Base-by-base conservation (phyloP, 2,113 vertebrate species). In the Anarhynchus alexandrinus region DNA sequence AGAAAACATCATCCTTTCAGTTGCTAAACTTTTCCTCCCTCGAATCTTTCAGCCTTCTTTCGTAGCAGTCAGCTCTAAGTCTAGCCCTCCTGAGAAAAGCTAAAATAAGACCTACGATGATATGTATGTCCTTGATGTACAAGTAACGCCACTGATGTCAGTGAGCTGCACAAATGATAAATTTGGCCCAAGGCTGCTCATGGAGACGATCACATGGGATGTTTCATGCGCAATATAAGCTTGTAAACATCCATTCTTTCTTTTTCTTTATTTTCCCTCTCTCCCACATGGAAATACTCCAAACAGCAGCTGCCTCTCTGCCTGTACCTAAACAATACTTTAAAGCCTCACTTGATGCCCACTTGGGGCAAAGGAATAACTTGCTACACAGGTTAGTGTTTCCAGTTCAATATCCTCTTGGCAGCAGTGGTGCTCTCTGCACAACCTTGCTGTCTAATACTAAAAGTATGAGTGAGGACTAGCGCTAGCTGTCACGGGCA, bases 231-330 rank as follows among this genome's bases (percentile, higher is more conserved):
- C 86, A 91, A 62, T 47, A 79, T 76, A 86, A 90, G 71, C 92
- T 92, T 94, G 80, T 84, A 96, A 97, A 96, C 95, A 96, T 86
- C 86, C 73, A 64, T 65, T 94, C 84, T 82, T 92, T 79, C 59
- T 70, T 93, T 94, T 90, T 23, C 59, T 89, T 93, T 59, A 61
- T 71, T 69, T 86, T 83, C 61, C 27, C 65, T 86, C n/a, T 59
- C 67, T 92, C 73, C 47, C 80, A 80, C 30, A 52, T 52, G 73
- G 93, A 96, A 94, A 89, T 42, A 58, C 40, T 83, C 79, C 15
- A 67, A 96, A 77, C 36, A 87, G 45, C 73, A 86, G 66, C 77
- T 91, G 81, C 42, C 20, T 67, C 67, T 81, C 69, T 69, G 69
- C 43, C 66, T 65, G 62, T 45, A 43, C n/a, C 73, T 65, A 67